These are phyloP conservation scores for Amblyraja radiata DNA, from an alignment of 2,797 vertebrate genomes.

Conservation along the genomic window DNA sequence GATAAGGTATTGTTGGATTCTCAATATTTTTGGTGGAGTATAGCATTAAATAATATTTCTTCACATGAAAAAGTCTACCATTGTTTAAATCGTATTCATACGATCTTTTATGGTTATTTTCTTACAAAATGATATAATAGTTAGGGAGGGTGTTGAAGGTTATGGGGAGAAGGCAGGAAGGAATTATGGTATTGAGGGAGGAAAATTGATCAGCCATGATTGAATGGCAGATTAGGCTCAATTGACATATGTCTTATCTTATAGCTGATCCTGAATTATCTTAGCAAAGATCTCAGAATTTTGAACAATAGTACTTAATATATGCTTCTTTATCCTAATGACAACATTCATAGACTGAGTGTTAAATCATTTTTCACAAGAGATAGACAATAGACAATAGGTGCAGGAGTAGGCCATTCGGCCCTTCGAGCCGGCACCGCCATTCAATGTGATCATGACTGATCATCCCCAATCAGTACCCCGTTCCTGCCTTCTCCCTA, in stretches of 20 bases:
- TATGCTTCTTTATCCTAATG: neutral
- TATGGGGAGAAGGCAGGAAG: too few species aligned
- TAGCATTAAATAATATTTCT: neutral
- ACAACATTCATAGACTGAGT: neutral
- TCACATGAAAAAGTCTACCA: neutral
- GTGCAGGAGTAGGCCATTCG: too few species aligned
- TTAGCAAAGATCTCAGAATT: neutral
- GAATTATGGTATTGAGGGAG: too few species aligned
- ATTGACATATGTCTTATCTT: too few species aligned
- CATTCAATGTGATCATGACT: too few species aligned
- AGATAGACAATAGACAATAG: too few species aligned
- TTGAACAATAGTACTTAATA: neutral
- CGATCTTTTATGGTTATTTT: neutral
- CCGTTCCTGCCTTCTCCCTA: too few species aligned
- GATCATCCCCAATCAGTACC: too few species aligned
- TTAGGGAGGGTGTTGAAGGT: too few species aligned
- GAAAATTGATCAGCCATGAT: too few species aligned
- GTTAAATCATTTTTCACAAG: neutral
- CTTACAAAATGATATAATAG: neutral
- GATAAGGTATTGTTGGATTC: neutral
- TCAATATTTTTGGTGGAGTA: neutral
- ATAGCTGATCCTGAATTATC: neutral
- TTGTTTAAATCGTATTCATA: neutral
- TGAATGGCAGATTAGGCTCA: too few species aligned
- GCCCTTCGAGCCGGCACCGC: too few species aligned